These are phyloP conservation scores for Drosophila neotestacea DNA, from an alignment of 2,888 invertebrate genomes.

Conservation along the genomic window DNA sequence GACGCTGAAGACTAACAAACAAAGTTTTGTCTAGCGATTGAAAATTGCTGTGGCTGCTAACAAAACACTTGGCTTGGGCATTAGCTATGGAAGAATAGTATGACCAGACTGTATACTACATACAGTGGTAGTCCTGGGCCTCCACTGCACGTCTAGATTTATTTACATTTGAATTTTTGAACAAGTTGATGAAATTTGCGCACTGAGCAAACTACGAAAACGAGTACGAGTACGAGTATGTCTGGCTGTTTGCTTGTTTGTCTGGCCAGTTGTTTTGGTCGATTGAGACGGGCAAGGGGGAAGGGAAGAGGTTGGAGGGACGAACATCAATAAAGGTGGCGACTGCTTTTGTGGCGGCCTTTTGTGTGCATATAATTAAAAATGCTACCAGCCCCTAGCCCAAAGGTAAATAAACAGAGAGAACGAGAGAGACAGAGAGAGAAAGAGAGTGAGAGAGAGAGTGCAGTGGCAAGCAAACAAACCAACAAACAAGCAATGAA, in stretches of 20 bases:
- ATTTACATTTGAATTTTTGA: conserved; percentile 82
- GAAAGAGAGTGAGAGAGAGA: not conserved
- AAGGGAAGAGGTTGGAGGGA: not conserved
- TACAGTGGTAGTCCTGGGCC: conserved; percentile 35
- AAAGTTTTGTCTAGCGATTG: conserved; percentile 78
- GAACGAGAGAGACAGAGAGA: not conserved
- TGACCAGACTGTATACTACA: conserved; percentile 39
- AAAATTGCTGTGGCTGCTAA: conserved; percentile 77
- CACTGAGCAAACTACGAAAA: conserved; percentile 66
- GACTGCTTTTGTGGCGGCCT: conserved; percentile 78
- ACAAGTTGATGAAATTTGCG: conserved; percentile 77
- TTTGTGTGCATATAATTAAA: conserved; percentile 79
- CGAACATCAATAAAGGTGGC: conserved; percentile 76
- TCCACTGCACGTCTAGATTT: conserved; percentile 63
- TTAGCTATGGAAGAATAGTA: not conserved
- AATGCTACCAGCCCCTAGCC: conserved; percentile 70
- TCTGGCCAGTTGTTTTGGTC: conserved; percentile 8
- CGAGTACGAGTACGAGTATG: conserved; percentile 41
- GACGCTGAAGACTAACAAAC: conserved; percentile 62
- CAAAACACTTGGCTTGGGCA: conserved; percentile 70
- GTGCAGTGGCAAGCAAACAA: conserved; percentile 43
- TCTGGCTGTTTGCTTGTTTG: conserved; percentile 38
- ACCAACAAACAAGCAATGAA: conserved; percentile 42
- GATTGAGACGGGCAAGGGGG: not conserved
- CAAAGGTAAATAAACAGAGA: conserved; percentile 62